phyloP scores from a whole-genome alignment of 2,113 vertebrate species.

The Gnathonemus longibarbis region DNA sequence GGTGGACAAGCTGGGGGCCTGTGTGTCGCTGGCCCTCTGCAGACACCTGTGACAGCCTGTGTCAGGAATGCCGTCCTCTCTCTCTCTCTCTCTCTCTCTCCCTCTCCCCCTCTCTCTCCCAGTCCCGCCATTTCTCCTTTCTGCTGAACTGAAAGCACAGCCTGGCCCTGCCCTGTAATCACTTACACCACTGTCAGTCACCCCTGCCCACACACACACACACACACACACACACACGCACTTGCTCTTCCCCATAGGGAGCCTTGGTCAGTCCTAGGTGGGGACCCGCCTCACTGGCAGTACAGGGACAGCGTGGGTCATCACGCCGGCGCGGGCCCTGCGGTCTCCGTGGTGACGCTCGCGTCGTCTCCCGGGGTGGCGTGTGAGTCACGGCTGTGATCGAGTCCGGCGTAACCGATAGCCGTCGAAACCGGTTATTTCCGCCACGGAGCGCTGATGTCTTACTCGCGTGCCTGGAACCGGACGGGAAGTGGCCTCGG shows the following conservation, averaged over 20 bases:
- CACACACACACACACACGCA: too few relatives aligned
- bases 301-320: not conserved
- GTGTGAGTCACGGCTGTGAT: not conserved
- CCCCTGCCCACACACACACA: not conserved
- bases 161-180: not conserved
- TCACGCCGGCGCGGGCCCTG: not conserved
- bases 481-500: not conserved
- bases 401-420: not conserved
- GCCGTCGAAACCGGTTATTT: not conserved
- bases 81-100: too few relatives aligned
- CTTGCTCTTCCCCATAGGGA: not conserved
- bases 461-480: not conserved
- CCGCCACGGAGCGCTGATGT: not conserved
- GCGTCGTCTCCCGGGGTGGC: not conserved
- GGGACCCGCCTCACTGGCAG: not conserved
- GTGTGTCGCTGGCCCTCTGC: too few relatives aligned
- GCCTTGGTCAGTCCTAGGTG: not conserved
- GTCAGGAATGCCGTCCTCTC: too few relatives aligned
- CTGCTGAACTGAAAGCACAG: not conserved
- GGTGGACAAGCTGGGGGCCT: too few relatives aligned
- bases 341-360: not conserved
- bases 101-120: too few relatives aligned
- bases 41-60: too few relatives aligned
- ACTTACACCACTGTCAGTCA: not conserved
- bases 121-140: not conserved